These are phyloP conservation scores for Mercenaria mercenaria DNA, from an alignment of 1,140 invertebrate species.

Conservation along the genomic window DNA sequence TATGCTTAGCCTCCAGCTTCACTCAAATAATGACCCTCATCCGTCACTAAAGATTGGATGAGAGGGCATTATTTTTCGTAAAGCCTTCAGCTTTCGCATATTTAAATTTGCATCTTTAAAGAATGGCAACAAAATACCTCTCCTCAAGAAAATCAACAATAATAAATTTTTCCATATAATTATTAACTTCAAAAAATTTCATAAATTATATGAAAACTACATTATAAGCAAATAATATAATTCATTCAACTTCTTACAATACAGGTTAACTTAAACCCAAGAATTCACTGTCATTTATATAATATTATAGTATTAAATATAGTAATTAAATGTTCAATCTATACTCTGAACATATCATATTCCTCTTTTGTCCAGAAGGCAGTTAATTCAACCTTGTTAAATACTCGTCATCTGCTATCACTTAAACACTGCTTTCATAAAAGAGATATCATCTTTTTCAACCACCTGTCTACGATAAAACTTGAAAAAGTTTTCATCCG, in stretches of 20 bases:
- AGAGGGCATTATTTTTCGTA: constrained; percentile 36
- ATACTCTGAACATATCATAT: too few species aligned
- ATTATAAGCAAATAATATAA: too few species aligned
- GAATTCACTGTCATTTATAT: too few species aligned
- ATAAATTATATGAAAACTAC: too few species aligned
- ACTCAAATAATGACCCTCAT: constrained; percentile 43
- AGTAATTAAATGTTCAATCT: too few species aligned
- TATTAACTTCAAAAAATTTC: not conserved
- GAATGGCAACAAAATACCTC: not conserved
- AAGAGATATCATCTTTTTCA: not conserved
- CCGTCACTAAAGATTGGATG: constrained; percentile 34
- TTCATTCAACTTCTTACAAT: too few species aligned
- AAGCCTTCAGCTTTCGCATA: not conserved
- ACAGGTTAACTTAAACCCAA: too few species aligned
- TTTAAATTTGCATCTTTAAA: constrained; percentile 5
- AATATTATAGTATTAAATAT: too few species aligned
- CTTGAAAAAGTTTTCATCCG: not conserved
- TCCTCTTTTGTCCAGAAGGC: too few species aligned
- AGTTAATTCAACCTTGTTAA: too few species aligned
- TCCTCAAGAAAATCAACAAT: not conserved
- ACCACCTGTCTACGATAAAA: not conserved
- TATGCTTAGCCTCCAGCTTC: constrained; percentile 14
- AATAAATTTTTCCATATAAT: not conserved
- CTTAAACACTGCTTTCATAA: not conserved
- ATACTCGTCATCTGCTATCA: not conserved